Conservation (phyloP, 2,888 invertebrate species). For the Neoitamus cyanurus region DNA sequence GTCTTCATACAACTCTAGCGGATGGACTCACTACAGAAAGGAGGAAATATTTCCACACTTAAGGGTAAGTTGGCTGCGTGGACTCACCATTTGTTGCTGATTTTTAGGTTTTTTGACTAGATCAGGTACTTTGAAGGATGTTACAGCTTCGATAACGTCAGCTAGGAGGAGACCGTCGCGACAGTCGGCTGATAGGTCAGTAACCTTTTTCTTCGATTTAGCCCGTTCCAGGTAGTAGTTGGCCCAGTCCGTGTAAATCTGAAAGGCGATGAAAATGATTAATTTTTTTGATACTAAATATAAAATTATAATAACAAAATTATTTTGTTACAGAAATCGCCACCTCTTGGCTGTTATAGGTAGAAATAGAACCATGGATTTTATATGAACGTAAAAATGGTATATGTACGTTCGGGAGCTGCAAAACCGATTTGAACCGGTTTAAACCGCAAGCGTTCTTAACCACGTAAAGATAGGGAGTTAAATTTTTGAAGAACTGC, state of each 20-base stretch:
- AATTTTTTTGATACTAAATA: slow-evolving; percentile 34
- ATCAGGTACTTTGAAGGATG: slow-evolving; percentile 78
- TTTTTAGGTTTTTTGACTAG: slow-evolving; percentile 87
- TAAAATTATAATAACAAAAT: not conserved
- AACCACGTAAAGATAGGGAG: not conserved
- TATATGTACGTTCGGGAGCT: not conserved
- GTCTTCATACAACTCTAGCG: not conserved
- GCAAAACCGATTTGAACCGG: not conserved
- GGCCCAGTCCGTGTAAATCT: slow-evolving; percentile 99
- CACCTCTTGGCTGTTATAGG: no score
- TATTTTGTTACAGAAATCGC: no score
- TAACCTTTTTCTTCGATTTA: slow-evolving; percentile 84
- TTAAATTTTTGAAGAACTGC: not conserved
- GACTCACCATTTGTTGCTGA: slow-evolving; percentile 91
- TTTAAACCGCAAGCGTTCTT: not conserved
- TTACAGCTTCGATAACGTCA: slow-evolving; percentile 95
- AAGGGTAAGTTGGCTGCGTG: not conserved
- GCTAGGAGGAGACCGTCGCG: slow-evolving; percentile 92
- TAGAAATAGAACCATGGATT: no score
- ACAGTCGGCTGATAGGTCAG: slow-evolving; percentile 89
- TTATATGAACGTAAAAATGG: no score
- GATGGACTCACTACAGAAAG: not conserved
- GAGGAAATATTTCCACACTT: no score
- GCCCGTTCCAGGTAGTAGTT: slow-evolving; percentile 96
- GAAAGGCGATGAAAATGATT: slow-evolving; percentile 56